Percentiles rank a stretch among this genome's conserved stretches.
These are phyloP conservation scores for Microplitis mediator DNA, from an alignment of 1,140 invertebrate genomes.

Conservation along the genomic window DNA sequence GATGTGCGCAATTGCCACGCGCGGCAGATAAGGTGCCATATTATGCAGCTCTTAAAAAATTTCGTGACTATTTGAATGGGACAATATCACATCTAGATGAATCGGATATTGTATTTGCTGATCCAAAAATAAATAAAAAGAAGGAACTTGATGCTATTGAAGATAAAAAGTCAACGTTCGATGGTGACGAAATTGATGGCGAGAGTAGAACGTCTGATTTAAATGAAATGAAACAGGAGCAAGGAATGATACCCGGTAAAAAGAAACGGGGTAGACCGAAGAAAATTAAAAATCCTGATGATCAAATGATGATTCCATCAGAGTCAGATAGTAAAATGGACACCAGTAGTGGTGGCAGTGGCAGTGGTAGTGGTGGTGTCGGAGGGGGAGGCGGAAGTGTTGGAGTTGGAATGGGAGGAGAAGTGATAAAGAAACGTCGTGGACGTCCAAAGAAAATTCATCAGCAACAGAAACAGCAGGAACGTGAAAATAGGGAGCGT, in stretches of 20 bases:
- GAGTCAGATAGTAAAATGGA: conserved; percentile 64
- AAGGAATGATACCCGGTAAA: conserved; percentile 73
- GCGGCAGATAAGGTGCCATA: conserved; percentile 97
- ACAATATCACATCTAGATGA: conserved; percentile 86
- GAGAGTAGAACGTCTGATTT: conserved; percentile 58
- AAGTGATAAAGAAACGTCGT: conserved; percentile 80
- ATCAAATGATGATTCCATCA: conserved; percentile 59
- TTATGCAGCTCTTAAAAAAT: conserved; percentile 92
- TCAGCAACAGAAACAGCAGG: conserved; percentile 49
- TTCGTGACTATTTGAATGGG: conserved; percentile 93
- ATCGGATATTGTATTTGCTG: conserved; percentile 89
- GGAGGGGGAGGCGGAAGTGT: too few relatives aligned
- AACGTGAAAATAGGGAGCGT: conserved; percentile 36
- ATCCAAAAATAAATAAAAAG: conserved; percentile 71
- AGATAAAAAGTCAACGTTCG: conserved; percentile 62
- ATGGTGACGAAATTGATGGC: conserved; percentile 58
- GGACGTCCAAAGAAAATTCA: conserved; percentile 84
- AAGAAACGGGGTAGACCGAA: conserved; percentile 88
- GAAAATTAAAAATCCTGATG: conserved; percentile 78
- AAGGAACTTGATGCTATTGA: conserved; percentile 64
- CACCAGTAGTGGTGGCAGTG: conserved; percentile 45
- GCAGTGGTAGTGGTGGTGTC: too few relatives aligned
- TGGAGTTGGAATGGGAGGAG: conserved; percentile 41
- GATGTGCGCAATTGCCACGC: conserved; percentile 92
- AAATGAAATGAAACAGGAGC: conserved; percentile 62